Conservation (phyloP, 2,113 vertebrate genomes). For the Saimiri boliviensis region DNA sequence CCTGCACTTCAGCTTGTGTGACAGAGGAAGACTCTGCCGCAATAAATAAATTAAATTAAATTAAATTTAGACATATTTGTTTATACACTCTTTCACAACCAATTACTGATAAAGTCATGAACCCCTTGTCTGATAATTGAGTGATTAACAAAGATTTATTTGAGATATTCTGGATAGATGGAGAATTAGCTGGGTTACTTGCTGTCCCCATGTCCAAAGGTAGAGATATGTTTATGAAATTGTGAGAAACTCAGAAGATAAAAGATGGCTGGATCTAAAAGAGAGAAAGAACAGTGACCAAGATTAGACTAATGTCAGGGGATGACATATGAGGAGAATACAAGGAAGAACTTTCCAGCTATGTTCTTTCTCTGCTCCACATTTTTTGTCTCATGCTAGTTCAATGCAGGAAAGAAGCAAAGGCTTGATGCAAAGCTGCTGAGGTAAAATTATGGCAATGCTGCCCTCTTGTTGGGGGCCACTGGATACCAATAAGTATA, state of each 20-base stretch:
- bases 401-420: not conserved
- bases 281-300: not conserved
- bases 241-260: not conserved
- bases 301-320: not conserved
- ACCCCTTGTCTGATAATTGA: not conserved
- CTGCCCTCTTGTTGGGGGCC: not conserved
- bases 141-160: not conserved
- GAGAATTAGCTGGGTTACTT: not conserved
- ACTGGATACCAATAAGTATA: too few relatives aligned
- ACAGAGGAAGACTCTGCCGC: too few relatives aligned
- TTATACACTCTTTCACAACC: not conserved
- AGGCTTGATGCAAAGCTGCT: accelerated
- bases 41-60: too few relatives aligned
- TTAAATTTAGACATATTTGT: not conserved
- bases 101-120: not conserved
- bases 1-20: too few relatives aligned
- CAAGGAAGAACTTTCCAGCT: not conserved
- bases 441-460: not conserved
- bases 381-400: not conserved
- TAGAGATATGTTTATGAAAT: not conserved
- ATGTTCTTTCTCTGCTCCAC: not conserved
- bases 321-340: not conserved
- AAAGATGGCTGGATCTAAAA: not conserved
- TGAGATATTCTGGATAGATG: not conserved
- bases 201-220: not conserved